Base-by-base conservation (phyloP, 2,797 vertebrate genomes). In the Neosilurus hyrtlii region DNA sequence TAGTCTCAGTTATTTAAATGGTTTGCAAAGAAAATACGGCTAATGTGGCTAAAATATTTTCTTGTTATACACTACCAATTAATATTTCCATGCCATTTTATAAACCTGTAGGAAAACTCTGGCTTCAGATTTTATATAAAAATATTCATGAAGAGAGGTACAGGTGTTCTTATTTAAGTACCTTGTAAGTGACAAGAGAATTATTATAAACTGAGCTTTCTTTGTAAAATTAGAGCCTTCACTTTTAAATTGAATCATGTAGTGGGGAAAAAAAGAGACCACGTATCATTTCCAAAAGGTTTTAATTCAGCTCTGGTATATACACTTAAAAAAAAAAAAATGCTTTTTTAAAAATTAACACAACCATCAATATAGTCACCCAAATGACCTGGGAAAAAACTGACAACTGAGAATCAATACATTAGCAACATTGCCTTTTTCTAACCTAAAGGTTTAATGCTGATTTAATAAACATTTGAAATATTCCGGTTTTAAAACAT, bases 251-350 rank as follows among this genome's bases (percentile, higher is more conserved):
- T 26, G 4, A 37, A 35, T 35, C 15, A 20, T 30, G 15, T 59
- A 56, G 11, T 22, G 52, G 68, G 35, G 30, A 61, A 75, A 22
- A 86, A 88, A 80, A 89, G 87, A 88, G 80, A 89, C 85, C 79
- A 88, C 84, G 91, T 83, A 85, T 8, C 9, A n/a, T 12, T 90
- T 85, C 66, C 30, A 80, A 85, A 85, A 82, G 73, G 61, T 90
- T 93, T 91, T 85, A 54, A 92, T 93, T 93, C 89, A 92, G 92
- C 77, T 88, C 88, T 71, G 84, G 83, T 88, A 91, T 92, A 94
- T 92, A 94, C 91, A 96, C 95, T 93, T 94, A 96, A 96, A 93
- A 96, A 97, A 73, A 10, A 24, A 11, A 26, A 95, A 97, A 59
- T n/a, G n/a, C n/a, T n/a, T n/a, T n/a, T n/a, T 9, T 59, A 59